Conservation (phyloP, 2,113 vertebrate species). For the Uropsilus gracilis region DNA sequence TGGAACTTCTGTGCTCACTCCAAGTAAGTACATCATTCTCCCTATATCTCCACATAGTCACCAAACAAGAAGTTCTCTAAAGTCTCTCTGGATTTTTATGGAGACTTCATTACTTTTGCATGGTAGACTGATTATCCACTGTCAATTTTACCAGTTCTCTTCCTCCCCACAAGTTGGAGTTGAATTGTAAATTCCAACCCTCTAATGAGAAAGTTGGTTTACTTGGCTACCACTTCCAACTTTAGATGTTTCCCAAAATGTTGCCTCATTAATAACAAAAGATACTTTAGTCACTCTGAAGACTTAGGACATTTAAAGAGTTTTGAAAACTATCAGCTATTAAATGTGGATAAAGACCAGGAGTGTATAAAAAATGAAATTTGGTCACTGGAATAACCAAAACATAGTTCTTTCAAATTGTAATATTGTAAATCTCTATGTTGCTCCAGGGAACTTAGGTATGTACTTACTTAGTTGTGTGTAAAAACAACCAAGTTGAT, state of each 20-base stretch:
- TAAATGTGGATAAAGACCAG: neutral
- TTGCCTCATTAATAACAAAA: neutral
- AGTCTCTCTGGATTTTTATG: neutral
- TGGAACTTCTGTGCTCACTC: no score
- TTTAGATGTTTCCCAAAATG: neutral
- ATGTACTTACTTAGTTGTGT: neutral
- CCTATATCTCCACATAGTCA: neutral
- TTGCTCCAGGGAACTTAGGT: neutral
- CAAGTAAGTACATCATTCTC: neutral
- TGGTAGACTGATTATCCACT: neutral
- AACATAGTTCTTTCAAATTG: neutral
- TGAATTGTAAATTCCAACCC: neutral
- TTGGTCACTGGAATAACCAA: neutral
- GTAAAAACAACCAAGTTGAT: constrained; percentile 13
- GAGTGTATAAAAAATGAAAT: neutral
- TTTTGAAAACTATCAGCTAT: neutral
- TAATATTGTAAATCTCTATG: neutral
- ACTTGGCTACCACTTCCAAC: neutral
- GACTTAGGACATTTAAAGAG: neutral
- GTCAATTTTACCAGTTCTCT: no score
- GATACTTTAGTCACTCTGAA: neutral
- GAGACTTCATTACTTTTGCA: neutral
- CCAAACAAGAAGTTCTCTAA: neutral
- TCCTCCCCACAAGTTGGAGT: neutral
- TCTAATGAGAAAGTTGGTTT: neutral